phyloP scores from a whole-genome alignment of 2,888 invertebrate species.

The Hymenopus coronatus region DNA sequence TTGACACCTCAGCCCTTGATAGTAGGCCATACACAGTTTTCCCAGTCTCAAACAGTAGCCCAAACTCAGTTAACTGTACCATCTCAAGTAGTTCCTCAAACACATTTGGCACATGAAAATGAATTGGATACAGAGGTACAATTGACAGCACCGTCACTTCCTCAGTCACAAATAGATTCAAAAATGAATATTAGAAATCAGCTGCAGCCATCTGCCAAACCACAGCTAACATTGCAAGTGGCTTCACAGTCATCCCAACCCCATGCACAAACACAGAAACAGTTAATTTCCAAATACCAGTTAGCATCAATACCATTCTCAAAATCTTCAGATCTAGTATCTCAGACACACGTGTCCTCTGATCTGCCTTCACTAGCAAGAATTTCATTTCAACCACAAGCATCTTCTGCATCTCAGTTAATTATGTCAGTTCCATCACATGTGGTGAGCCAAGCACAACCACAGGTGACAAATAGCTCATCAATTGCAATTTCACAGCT shows the following conservation, averaged over 20 bases:
- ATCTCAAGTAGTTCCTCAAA: not conserved
- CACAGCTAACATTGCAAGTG: not conserved
- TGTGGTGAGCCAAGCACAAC: not conserved
- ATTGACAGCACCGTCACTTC: not conserved
- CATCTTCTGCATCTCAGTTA: not conserved
- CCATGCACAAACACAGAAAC: not conserved
- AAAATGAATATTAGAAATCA: not conserved
- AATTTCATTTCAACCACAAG: not conserved
- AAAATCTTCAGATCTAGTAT: not conserved
- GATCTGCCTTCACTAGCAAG: not conserved
- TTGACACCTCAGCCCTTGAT: not conserved
- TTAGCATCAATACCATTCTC: not conserved
- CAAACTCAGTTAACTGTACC: not conserved
- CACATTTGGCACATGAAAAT: not conserved
- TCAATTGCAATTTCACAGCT: not conserved
- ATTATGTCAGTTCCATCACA: not conserved
- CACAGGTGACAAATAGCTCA: not conserved
- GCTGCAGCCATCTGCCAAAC: not conserved
- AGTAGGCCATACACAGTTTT: not conserved
- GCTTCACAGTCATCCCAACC: not conserved
- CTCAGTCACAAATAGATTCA: not conserved
- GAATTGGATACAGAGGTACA: conserved; percentile 43
- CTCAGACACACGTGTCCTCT: not conserved
- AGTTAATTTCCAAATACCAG: not conserved
- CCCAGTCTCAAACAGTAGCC: not conserved